Evolutionary conservation across 2,797 vertebrate species (phyloP), one percentile per base, ranked within the genome.

Genomic region (Novumbra hubbsi): DNA sequence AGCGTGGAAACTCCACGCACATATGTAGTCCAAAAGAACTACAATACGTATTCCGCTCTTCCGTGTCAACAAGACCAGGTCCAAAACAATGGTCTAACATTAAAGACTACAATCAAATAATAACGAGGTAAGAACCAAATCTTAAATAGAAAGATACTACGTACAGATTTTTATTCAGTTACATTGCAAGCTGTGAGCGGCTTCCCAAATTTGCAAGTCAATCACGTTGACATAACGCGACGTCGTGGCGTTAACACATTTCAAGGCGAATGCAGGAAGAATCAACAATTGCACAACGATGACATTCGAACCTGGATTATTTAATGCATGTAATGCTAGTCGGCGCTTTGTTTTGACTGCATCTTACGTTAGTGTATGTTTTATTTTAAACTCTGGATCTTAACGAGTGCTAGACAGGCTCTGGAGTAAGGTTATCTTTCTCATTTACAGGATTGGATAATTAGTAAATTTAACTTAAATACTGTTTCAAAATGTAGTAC

Each of bases 1-100:
- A 82, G 48, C 15, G 6, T 41, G 24, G 4, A 5, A 17, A 24
- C 3, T 15, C 6, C 67, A 45, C 68, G 27, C 60, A 60, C 48
- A 71, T 14, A 49, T 73, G 64, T 62, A 62, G 55, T 70, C 50
- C 12, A 12, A 69, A 64, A 64, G 45, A 70, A 73, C 76, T 64
- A 75, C 77, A 68, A 52, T 71, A 41, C 32, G 21, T 64, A 27
- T 34, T 32, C 48, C 15, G 30, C 34, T 32, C 28, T 71, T 55
- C 48, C 19, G 72, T 67, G 63, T 73, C 63, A 67, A 67, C 64
- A 73, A 60, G 17, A 73, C 66, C 45, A 21, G 49, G 21, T 45
- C 41, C 41, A 45, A 45, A 45, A 14, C 12, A 14, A 1, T 14
- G 21, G 15, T 24, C 27, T 32, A 19, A 28, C 41, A 75, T n/a